Base-by-base conservation (phyloP, 2,888 invertebrate species). In the Schrankia costaestrigalis region DNA sequence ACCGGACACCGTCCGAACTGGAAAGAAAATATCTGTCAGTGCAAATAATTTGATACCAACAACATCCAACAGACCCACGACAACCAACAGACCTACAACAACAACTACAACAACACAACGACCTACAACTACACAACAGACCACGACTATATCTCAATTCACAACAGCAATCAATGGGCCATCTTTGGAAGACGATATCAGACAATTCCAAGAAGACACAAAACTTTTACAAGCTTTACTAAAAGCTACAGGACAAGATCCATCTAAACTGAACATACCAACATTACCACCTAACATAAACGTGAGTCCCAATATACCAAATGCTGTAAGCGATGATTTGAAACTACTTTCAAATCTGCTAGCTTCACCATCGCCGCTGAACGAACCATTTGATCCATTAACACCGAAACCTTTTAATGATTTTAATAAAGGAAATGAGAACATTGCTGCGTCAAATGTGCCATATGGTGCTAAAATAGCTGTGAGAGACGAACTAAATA, bases 161-260 rank as follows among this genome's bases (percentile, higher is more conserved):
- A 55, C 62, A 25, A 62, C 81, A 8, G 75, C 77, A 25, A 37
- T 45, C 13, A 47, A 38, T 18, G 46, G 45, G 29, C 77, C 76
- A 41, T 83, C 85, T 1, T 67, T 89, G 39, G 83, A 89, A 56
- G 85, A 81, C 32, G 89, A 88, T 54, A 78, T 89, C 27, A 81
- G 74, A 65, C 85, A 85, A 46, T 87, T 87, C 38, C 78, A 89
- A 66, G 78, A 87, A 70, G 88, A 89, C 51, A 78, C 87, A 35
- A 82, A 84, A 58, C 65, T 88, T 21, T 64, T 86, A 39, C 75
- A 89, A 69, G 87, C 85, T 21, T 66, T 86, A 23, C 62, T 87
- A 38, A 83, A 87, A 55, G 85, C 85, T 3, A 86, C 84, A 3
- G 84, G 84, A 41, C 82, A 87, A 68, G 81, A 87, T 43, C 85